Conservation (phyloP, 2,888 invertebrate genomes). For the Eupithecia pulchellata region DNA sequence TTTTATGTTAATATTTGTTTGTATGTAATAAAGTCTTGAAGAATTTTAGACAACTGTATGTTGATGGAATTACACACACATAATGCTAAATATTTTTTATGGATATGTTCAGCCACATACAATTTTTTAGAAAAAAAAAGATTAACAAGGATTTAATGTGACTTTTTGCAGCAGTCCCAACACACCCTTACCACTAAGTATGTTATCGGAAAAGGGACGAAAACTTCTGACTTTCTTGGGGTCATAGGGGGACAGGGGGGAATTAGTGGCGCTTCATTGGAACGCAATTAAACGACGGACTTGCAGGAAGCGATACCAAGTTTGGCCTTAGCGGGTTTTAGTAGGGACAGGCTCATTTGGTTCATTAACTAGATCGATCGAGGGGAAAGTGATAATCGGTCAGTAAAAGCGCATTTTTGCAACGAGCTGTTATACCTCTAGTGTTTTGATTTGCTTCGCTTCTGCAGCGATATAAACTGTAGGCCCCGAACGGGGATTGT, state of each 20-base stretch:
- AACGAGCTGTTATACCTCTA: not conserved
- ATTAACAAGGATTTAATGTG: not conserved
- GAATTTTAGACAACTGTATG: not conserved
- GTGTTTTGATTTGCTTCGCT: not conserved
- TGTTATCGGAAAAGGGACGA: slow-evolving; percentile 45
- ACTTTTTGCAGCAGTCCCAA: not conserved
- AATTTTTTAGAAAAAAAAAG: not conserved
- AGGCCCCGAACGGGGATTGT: too few species aligned
- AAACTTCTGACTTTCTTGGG: slow-evolving; percentile 45
- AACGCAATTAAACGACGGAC: slow-evolving; percentile 79
- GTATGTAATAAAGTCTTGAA: too few species aligned
- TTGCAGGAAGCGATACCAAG: slow-evolving; percentile 61
- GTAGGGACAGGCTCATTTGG: slow-evolving; percentile 32
- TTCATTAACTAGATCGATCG: slow-evolving; percentile 28
- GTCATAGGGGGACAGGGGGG: slow-evolving; percentile 47
- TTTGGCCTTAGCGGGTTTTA: slow-evolving; percentile 45
- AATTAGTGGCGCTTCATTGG: slow-evolving; percentile 80
- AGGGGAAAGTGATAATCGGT: slow-evolving; percentile 19
- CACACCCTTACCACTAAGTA: slow-evolving; percentile 39
- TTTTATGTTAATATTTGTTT: too few species aligned
- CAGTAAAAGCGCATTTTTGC: slow-evolving; percentile 1
- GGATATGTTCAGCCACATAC: not conserved
- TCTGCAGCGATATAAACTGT: not conserved
- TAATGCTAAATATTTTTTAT: not conserved
- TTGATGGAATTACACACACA: too few species aligned